A percentile compares a stretch with the other conserved stretches of the same genome.
Conservation (phyloP, 2,888 invertebrate genomes). For the Polia nebulosa region DNA sequence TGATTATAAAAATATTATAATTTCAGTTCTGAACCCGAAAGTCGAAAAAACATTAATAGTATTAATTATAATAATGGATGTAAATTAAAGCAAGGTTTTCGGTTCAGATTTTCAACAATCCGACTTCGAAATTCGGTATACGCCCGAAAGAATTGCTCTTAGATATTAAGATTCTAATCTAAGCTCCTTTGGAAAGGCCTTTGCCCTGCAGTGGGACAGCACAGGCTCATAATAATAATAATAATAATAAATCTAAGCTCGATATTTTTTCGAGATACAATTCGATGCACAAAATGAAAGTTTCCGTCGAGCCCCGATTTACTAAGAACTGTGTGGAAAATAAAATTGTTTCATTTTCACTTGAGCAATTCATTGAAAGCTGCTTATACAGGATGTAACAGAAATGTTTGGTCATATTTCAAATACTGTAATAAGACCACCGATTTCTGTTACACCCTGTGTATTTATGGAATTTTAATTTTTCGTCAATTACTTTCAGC, state of each 20-base stretch:
- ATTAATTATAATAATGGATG: not conserved
- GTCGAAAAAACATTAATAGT: too few species aligned
- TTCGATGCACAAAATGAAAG: not conserved
- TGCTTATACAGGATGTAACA: not conserved
- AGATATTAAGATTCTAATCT: too few species aligned
- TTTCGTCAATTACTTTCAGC: not conserved
- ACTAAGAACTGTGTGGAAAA: not conserved
- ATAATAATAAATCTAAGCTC: too few species aligned
- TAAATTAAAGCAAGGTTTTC: not conserved
- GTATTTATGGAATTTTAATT: too few species aligned
- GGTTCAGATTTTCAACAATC: not conserved
- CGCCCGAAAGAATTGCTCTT: not conserved
- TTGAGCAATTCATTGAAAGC: constrained; percentile 18
- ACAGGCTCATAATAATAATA: too few species aligned
- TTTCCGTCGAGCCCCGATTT: constrained; percentile 21
- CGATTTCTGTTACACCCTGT: too few species aligned
- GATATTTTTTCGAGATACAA: too few species aligned
- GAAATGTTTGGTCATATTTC: too few species aligned
- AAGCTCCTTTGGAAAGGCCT: too few species aligned
- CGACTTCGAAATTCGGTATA: constrained; percentile 15
- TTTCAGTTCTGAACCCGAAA: constrained; percentile 3
- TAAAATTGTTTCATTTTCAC: not conserved
- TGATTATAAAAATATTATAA: not conserved
- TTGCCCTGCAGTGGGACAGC: too few species aligned
- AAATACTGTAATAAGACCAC: too few species aligned